These are phyloP conservation scores for Druon quercuslanigerum DNA, from an alignment of 1,140 invertebrate species.

Conservation along the genomic window DNA sequence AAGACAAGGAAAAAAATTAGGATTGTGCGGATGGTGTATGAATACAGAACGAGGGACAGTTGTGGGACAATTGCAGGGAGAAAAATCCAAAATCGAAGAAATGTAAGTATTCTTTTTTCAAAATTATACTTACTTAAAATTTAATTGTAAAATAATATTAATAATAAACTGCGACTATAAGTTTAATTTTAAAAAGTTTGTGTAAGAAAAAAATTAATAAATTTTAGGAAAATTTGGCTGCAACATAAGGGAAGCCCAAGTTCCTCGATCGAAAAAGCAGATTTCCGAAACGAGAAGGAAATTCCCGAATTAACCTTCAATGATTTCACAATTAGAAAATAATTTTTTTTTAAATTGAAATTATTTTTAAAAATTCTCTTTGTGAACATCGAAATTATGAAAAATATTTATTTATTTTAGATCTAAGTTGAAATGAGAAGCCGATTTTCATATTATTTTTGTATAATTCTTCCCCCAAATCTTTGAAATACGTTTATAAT, in stretches of 20 bases:
- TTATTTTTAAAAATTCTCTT: too few relatives aligned
- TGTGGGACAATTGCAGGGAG: conserved; percentile 82
- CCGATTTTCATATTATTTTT: too few relatives aligned
- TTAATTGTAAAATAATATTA: conserved; percentile 4
- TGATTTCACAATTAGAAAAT: conserved; percentile 59
- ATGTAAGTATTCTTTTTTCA: conserved; percentile 77
- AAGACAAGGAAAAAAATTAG: conserved; percentile 79
- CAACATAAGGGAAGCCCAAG: conserved; percentile 80
- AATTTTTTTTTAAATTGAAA: background rate
- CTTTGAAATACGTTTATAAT: too few relatives aligned
- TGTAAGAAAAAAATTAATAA: conserved; percentile 24
- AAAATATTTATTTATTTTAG: too few relatives aligned
- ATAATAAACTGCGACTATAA: conserved; percentile 25
- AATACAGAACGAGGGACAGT: conserved; percentile 86
- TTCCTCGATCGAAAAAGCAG: conserved; percentile 81
- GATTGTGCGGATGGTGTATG: conserved; percentile 85
- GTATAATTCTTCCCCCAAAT: too few relatives aligned
- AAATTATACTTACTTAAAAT: too few relatives aligned
- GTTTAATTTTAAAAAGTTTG: background rate
- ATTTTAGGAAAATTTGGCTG: conserved; percentile 83
- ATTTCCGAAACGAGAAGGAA: conserved; percentile 80
- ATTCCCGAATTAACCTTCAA: conserved; percentile 59
- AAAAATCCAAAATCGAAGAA: conserved; percentile 77
- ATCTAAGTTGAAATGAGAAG: too few relatives aligned
- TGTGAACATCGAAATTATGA: too few relatives aligned